These are phyloP conservation scores for Plodia interpunctella DNA, from an alignment of 1,140 invertebrate genomes.

Conservation along the genomic window DNA sequence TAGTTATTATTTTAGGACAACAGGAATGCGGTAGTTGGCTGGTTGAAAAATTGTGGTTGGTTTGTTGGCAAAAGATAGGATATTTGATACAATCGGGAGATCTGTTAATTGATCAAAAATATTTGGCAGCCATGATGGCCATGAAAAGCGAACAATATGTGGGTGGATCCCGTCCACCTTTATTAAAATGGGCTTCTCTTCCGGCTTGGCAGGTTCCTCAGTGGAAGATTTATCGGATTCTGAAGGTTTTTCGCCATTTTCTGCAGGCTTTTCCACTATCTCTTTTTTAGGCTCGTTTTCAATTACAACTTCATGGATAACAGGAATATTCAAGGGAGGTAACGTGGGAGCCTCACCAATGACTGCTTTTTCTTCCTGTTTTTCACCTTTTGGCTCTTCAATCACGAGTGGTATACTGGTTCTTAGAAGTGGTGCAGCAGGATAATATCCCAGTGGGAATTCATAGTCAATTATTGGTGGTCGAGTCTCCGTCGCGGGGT, in stretches of 20 bases:
- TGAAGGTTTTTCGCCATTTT: too few species aligned
- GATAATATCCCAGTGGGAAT: not conserved
- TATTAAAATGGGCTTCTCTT: not conserved
- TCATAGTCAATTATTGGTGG: not conserved
- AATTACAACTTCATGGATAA: not conserved
- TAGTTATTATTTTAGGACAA: not conserved
- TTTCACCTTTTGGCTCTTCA: not conserved
- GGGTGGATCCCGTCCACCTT: constrained; percentile 8
- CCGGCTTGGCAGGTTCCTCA: not conserved
- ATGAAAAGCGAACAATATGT: too few species aligned
- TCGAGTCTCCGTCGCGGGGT: not conserved
- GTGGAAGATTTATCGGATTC: not conserved
- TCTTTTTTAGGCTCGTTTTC: not conserved
- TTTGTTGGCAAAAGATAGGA: not conserved
- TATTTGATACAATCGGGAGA: not conserved
- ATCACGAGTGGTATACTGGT: not conserved
- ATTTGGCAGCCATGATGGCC: constrained; percentile 8
- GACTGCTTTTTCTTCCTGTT: not conserved
- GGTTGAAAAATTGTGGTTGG: not conserved
- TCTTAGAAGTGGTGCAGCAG: not conserved
- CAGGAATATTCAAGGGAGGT: not conserved
- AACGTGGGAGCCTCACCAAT: not conserved
- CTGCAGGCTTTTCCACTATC: not conserved
- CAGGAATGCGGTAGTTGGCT: not conserved
- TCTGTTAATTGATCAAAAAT: not conserved